phyloP scores from a whole-genome alignment of 2,113 vertebrate species.

The Sus scrofa region T2T-Sscrofa CM000814.6:4727001-4727500 shows the following conservation, averaged over 20 bases:
- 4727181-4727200: background rate
- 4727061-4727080: background rate
- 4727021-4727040: background rate
- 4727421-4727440: background rate
- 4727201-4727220: background rate
- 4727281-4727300: background rate
- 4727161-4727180: background rate
- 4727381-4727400: background rate
- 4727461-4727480: background rate
- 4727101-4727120: background rate
- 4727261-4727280: slow-evolving; percentile 16
- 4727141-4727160: background rate
- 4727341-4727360: background rate
- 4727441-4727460: background rate
- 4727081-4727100: slow-evolving; percentile 2
- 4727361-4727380: background rate
- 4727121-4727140: background rate
- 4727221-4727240: slow-evolving; percentile 64
- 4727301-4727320: slow-evolving; percentile 1
- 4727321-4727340: background rate
- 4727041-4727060: background rate
- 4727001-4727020: background rate
- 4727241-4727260: slow-evolving; percentile 10
- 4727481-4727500: background rate
- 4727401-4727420: background rate